phyloP scores from a whole-genome alignment of 2,888 invertebrate species.

The Thymelicus acteon region DNA sequence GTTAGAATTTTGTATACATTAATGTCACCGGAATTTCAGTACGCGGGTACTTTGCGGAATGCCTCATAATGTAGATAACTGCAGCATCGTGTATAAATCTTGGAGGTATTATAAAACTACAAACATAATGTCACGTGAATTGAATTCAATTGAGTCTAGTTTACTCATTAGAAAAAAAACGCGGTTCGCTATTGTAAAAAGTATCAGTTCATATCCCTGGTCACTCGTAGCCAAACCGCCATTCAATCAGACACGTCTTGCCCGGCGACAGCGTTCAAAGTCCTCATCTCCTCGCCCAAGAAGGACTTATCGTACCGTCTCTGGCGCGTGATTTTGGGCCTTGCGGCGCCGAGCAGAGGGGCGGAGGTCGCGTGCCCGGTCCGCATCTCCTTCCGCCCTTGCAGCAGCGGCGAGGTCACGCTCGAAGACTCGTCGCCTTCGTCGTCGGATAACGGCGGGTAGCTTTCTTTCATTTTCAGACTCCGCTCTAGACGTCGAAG shows the following conservation, averaged over 20 bases:
- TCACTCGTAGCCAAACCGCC: not conserved
- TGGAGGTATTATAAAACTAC: not conserved
- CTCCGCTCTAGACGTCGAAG: conserved; percentile 89
- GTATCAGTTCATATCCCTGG: not conserved
- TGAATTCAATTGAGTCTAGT: not conserved
- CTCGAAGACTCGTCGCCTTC: conserved; percentile 86
- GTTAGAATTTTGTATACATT: conserved; percentile 78
- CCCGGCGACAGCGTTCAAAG: conserved; percentile 68
- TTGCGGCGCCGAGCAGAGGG: conserved; percentile 75
- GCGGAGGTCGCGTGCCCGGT: conserved; percentile 74
- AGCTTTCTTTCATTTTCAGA: conserved; percentile 87
- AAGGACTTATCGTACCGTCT: conserved; percentile 76
- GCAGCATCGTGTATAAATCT: conserved; percentile 9
- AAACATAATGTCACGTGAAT: not conserved
- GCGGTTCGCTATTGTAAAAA: no score
- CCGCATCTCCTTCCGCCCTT: conserved; percentile 70
- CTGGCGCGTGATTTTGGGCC: conserved; percentile 76
- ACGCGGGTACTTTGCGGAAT: conserved; percentile 35
- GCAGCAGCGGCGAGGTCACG: conserved; percentile 87
- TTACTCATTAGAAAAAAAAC: no score
- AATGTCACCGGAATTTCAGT: conserved; percentile 42
- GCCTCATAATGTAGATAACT: not conserved
- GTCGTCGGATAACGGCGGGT: conserved; percentile 85
- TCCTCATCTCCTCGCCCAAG: conserved; percentile 74
- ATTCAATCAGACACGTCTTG: conserved; percentile 77